Evolutionary conservation across 2,888 invertebrate species (phyloP).

Genomic region (Hemaris fuciformis): DNA sequence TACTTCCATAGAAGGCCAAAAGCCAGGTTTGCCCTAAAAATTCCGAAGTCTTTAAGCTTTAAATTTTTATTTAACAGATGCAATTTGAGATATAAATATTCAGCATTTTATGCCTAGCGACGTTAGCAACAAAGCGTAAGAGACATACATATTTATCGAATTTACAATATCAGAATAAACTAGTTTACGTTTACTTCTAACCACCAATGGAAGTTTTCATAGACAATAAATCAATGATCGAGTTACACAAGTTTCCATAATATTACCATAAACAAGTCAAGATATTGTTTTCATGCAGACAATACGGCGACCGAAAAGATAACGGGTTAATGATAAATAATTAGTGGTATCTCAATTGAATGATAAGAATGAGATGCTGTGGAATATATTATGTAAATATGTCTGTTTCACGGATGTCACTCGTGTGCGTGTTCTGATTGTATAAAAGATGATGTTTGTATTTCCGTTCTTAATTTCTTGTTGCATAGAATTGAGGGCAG

Average conservation of each 20-base stretch:
- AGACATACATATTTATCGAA: neutral
- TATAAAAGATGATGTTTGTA: too few species aligned
- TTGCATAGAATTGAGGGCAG: too few species aligned
- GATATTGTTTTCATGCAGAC: constrained; percentile 7
- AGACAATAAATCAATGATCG: neutral
- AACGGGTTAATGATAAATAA: constrained; percentile 14
- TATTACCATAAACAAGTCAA: neutral
- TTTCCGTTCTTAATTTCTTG: too few species aligned
- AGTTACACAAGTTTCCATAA: neutral
- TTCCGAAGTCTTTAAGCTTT: too few species aligned
- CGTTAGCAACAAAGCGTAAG: neutral
- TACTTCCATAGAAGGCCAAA: too few species aligned
- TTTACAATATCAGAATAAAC: neutral
- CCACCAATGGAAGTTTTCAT: neutral
- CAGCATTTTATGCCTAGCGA: too few species aligned
- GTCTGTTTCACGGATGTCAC: too few species aligned
- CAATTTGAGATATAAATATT: too few species aligned
- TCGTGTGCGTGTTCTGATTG: too few species aligned
- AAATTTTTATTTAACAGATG: too few species aligned
- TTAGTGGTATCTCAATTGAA: constrained; percentile 14
- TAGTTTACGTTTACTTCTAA: neutral
- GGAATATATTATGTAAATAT: too few species aligned
- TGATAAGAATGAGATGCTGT: constrained; percentile 4
- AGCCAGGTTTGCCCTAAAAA: too few species aligned
- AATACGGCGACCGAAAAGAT: constrained; percentile 15